Evolutionary conservation across 64 coral and sea anemone species (phyloP).

Genomic region (Stichodactyla mertensii): DNA sequence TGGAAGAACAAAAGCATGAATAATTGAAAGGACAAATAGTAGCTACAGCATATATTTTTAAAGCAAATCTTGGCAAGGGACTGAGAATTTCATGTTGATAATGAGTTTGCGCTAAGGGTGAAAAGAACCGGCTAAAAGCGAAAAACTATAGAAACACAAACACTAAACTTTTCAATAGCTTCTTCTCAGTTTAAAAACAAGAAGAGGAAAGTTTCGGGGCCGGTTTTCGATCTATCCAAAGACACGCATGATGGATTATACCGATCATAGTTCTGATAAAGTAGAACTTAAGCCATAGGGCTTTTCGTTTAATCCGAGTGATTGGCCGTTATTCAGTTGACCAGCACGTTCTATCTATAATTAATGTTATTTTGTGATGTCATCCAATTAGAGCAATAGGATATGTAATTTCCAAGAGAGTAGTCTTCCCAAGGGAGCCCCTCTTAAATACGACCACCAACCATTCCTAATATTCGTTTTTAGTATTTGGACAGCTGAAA

Average conservation of each 20-base stretch:
- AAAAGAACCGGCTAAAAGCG: not conserved
- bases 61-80: constrained; percentile 11
- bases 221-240: not conserved
- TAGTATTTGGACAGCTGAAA: constrained; percentile 20
- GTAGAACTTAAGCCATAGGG: not conserved
- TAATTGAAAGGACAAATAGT: constrained; percentile 4
- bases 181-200: not conserved
- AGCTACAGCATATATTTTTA: constrained; percentile 8
- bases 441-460: constrained; percentile 67
- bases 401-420: not conserved
- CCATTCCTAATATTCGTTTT: constrained; percentile 19
- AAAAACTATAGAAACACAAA: not conserved
- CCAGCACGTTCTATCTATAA: constrained; percentile 89
- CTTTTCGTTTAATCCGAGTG: not conserved
- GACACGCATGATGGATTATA: too few species aligned
- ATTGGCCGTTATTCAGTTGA: constrained; percentile 15
- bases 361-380: constrained; percentile 68
- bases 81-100: constrained; percentile 9
- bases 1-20: constrained; percentile 20
- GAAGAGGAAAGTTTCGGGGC: not conserved
- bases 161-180: not conserved
- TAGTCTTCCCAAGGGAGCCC: constrained; percentile 16
- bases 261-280: not conserved
- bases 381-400: constrained; percentile 56
- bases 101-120: not conserved